Percentiles rank a stretch among this genome's conserved stretches.
These are phyloP conservation scores for Drosophila percnosoma DNA, from an alignment of 2,888 invertebrate species.

Conservation along the genomic window DNA sequence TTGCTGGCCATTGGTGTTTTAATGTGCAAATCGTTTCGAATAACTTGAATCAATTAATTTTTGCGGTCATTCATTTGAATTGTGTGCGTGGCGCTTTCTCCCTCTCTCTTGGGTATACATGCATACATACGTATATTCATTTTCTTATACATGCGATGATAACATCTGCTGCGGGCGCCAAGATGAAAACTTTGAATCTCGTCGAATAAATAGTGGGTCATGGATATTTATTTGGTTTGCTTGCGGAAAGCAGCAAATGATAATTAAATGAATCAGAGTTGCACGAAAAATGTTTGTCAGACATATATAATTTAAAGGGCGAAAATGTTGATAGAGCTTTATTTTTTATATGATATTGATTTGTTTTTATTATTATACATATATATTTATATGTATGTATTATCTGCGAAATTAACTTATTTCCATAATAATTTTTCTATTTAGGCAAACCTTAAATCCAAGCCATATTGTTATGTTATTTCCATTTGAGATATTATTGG, in stretches of 20 bases:
- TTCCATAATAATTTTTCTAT: not conserved
- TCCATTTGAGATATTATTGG: not conserved
- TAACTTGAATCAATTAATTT: slow-evolving; percentile 78
- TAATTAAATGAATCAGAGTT: slow-evolving; percentile 2
- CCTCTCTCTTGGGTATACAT: not conserved
- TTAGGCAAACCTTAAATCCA: no score
- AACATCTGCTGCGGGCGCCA: not conserved
- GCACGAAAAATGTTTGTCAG: not conserved
- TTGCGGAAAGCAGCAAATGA: slow-evolving; percentile 1
- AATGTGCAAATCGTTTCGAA: slow-evolving; percentile 75
- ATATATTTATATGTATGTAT: no score
- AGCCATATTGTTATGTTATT: no score
- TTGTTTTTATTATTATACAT: no score
- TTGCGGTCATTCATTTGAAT: slow-evolving; percentile 51
- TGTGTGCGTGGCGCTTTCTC: slow-evolving; percentile 6
- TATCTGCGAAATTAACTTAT: not conserved
- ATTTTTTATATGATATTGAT: not conserved
- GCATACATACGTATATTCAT: not conserved
- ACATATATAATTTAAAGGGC: not conserved
- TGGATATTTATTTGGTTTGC: not conserved
- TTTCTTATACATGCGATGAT: not conserved
- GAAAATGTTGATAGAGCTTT: not conserved
- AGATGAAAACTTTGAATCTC: not conserved
- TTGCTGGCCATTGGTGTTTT: slow-evolving; percentile 62
- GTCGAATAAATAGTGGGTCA: not conserved